These are phyloP conservation scores for Apamea monoglypha DNA, from an alignment of 2,888 invertebrate species.

Conservation along the genomic window DNA sequence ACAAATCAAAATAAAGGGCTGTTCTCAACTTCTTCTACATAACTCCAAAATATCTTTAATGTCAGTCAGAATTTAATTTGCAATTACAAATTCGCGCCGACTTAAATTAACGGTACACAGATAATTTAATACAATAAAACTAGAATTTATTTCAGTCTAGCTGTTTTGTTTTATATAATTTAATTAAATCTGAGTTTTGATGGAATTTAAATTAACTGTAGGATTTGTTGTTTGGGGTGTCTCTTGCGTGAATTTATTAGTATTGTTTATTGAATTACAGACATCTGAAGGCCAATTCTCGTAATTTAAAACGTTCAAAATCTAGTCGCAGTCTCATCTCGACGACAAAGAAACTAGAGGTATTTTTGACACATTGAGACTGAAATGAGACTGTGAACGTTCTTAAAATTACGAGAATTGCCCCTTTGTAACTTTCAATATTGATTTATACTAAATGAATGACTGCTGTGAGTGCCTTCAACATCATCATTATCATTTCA, in stretches of 20 bases:
- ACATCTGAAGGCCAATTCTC: constrained; percentile 4
- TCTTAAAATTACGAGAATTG: too few relatives aligned
- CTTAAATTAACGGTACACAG: constrained; percentile 49
- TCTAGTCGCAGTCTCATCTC: too few relatives aligned
- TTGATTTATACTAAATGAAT: neutral
- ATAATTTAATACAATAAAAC: constrained; percentile 51
- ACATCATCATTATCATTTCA: neutral
- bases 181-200: constrained; percentile 43
- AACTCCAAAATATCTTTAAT: constrained; percentile 74
- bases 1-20: constrained; percentile 83
- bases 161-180: constrained; percentile 47
- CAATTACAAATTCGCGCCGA: constrained; percentile 66
- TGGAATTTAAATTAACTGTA: constrained; percentile 52
- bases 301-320: too few relatives aligned
- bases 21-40: constrained; percentile 78
- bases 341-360: too few relatives aligned
- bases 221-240: constrained; percentile 30
- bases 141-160: constrained; percentile 47
- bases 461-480: neutral
- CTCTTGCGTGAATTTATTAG: constrained; percentile 27
- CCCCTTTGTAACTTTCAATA: neutral
- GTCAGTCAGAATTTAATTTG: constrained; percentile 73
- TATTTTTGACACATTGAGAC: too few relatives aligned
- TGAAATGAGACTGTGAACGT: too few relatives aligned
- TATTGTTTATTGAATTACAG: constrained; percentile 5